phyloP scores from a whole-genome alignment of 1,140 invertebrate species.

The Radopholus similis region DNA sequence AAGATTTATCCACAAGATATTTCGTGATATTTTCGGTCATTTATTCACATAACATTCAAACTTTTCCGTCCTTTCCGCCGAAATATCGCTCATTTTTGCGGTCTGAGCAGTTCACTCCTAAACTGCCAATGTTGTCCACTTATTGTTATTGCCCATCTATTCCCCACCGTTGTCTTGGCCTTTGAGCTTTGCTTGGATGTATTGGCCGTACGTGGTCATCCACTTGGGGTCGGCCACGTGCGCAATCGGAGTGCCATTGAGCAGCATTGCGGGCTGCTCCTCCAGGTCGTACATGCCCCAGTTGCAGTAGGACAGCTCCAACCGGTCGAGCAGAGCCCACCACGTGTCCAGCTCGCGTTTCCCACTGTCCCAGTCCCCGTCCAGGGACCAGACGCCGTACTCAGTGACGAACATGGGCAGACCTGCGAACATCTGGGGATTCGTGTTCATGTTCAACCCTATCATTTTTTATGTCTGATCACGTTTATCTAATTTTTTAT shows the following conservation, averaged over 20 bases:
- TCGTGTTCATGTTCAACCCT: no score
- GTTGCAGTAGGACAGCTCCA: neutral
- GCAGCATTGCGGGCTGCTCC: neutral
- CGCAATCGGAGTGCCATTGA: neutral
- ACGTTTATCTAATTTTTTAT: no score
- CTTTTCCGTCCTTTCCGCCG: no score
- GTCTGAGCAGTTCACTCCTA: no score
- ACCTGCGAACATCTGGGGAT: neutral
- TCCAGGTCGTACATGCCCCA: conserved; percentile 1
- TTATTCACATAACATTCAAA: no score
- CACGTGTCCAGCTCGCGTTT: neutral
- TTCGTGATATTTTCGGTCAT: no score
- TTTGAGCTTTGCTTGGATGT: neutral
- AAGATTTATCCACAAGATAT: no score
- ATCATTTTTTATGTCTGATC: no score
- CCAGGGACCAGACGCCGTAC: neutral
- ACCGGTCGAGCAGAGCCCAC: neutral
- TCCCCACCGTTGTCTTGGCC: conserved; percentile 1
- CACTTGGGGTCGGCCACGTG: neutral
- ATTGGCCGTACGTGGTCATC: conserved; percentile 2
- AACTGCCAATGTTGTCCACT: no score
- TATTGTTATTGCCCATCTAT: no score
- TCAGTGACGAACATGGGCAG: conserved; percentile 4
- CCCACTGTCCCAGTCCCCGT: neutral
- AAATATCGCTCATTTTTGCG: no score